Evolutionary conservation across 2,888 invertebrate genomes (phyloP).

Genomic region (Spicauda simplicius): DNA sequence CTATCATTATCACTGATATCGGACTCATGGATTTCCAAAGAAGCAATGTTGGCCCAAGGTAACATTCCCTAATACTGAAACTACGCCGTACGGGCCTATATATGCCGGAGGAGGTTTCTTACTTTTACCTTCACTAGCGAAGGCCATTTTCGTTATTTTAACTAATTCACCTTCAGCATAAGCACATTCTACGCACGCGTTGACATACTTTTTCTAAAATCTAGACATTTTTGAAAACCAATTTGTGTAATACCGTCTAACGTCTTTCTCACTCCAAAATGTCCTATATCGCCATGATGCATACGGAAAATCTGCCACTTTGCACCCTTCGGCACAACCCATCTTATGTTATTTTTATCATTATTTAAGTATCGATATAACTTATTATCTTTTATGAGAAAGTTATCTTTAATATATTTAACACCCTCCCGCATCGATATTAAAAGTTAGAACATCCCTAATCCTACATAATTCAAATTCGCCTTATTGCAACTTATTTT

Average conservation of each 20-base stretch:
- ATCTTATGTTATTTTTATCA: conserved; percentile 42
- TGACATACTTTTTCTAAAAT: conserved; percentile 58
- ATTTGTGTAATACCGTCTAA: conserved; percentile 50
- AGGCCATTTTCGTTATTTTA: too few species aligned
- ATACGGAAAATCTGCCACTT: conserved; percentile 51
- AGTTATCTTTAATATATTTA: conserved; percentile 38
- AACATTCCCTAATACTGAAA: too few species aligned
- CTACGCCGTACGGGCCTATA: too few species aligned
- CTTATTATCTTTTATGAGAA: conserved; percentile 3
- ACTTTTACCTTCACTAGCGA: too few species aligned
- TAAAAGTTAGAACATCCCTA: conserved; percentile 29
- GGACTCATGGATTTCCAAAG: too few species aligned
- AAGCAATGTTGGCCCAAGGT: too few species aligned
- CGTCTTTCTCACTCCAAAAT: conserved; percentile 40
- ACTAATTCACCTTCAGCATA: conserved; percentile 37
- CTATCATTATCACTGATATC: too few species aligned
- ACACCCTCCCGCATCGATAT: conserved; percentile 37
- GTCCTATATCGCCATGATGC: conserved; percentile 57
- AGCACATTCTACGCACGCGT: conserved; percentile 57
- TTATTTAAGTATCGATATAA: conserved; percentile 39
- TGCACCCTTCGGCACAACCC: conserved; percentile 51
- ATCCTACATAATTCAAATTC: conserved; percentile 40
- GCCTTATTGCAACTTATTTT: too few species aligned
- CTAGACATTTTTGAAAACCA: conserved; percentile 62
- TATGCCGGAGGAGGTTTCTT: too few species aligned